Conservation (phyloP, 1,140 invertebrate genomes). For the Helicoverpa zea region DNA sequence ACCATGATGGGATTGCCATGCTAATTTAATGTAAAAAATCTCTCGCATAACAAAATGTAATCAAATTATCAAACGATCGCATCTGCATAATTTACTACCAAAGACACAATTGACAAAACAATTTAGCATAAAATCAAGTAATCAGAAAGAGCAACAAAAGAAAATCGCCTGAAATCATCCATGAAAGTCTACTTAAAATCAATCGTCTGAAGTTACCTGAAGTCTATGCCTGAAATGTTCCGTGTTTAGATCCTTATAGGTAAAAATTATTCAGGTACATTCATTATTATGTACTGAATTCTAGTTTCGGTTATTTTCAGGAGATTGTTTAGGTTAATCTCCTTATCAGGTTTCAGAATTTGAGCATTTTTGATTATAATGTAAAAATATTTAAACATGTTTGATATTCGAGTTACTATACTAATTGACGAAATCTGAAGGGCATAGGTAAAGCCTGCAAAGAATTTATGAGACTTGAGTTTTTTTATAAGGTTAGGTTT, state of each 20-base stretch:
- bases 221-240: neutral
- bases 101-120: neutral
- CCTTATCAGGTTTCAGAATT: too few relatives aligned
- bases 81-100: neutral
- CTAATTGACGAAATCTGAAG: too few relatives aligned
- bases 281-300: neutral
- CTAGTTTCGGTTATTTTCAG: too few relatives aligned
- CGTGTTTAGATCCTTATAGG: neutral
- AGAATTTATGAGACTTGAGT: too few relatives aligned
- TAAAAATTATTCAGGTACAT: neutral
- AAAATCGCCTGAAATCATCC: constrained; percentile 9
- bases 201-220: constrained; percentile 16
- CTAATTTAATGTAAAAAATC: neutral
- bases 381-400: too few relatives aligned
- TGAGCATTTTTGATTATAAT: too few relatives aligned
- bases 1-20: neutral
- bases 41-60: neutral
- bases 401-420: too few relatives aligned
- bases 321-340: too few relatives aligned
- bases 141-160: neutral
- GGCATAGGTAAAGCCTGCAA: too few relatives aligned
- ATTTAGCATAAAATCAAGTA: neutral
- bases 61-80: neutral
- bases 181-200: neutral
- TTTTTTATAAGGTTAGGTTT: too few relatives aligned